A percentile compares a stretch with the other conserved stretches of the same genome.
Evolutionary conservation across 2,888 invertebrate species (phyloP).

Genomic region (Phyllotreta striolata): DNA sequence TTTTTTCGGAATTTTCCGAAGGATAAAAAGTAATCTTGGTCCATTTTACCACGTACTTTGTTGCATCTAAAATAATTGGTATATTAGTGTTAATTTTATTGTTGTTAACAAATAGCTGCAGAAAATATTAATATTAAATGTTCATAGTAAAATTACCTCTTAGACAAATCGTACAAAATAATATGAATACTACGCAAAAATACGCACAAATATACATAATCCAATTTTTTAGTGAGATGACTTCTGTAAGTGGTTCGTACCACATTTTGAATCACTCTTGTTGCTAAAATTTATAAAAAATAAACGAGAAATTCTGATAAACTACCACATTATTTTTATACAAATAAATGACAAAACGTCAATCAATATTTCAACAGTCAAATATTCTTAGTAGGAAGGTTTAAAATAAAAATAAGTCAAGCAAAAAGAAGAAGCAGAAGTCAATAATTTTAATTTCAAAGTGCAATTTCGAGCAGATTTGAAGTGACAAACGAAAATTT

Average conservation of each 20-base stretch:
- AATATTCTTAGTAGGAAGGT: too few species aligned
- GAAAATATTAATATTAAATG: neutral
- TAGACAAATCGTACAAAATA: conserved; percentile 48
- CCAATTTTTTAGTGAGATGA: conserved; percentile 51
- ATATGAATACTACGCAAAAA: conserved; percentile 45
- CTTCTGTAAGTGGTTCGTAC: conserved; percentile 40
- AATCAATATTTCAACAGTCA: too few species aligned
- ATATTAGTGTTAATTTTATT: neutral
- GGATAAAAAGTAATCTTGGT: neutral
- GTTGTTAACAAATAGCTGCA: neutral
- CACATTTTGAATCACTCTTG: conserved; percentile 24
- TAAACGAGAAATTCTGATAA: conserved; percentile 11
- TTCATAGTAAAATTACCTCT: conserved; percentile 45
- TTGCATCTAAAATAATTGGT: conserved; percentile 6
- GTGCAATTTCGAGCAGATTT: too few species aligned
- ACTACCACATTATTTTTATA: too few species aligned
- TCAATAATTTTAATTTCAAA: too few species aligned
- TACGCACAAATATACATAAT: conserved; percentile 51
- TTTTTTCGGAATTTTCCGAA: neutral
- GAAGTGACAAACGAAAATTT: too few species aligned
- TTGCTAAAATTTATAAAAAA: conserved; percentile 8
- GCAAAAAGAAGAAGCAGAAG: too few species aligned
- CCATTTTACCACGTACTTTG: neutral
- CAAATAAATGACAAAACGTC: too few species aligned
- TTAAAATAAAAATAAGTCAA: too few species aligned